A percentile compares a stretch with the other conserved stretches of the same genome.
These are phyloP conservation scores for Operophtera brumata DNA, from an alignment of 2,888 invertebrate species.

Conservation along the genomic window DNA sequence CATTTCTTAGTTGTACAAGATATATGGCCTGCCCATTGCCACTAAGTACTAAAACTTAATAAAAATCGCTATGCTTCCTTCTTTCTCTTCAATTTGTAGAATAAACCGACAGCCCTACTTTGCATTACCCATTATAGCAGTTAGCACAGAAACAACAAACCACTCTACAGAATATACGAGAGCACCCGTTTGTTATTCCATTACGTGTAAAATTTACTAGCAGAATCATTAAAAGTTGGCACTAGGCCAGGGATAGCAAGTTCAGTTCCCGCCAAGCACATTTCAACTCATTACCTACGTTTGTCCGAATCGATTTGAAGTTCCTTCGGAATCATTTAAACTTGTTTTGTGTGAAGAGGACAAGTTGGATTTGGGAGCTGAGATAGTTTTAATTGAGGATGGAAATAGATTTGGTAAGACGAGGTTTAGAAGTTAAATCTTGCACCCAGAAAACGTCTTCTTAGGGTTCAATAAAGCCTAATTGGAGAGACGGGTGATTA, in stretches of 20 bases:
- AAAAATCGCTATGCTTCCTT: no score
- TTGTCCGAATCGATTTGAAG: conserved; percentile 49
- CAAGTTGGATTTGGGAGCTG: background rate
- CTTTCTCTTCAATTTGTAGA: background rate
- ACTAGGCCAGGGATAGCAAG: conserved; percentile 43
- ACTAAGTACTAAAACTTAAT: no score
- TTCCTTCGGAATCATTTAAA: conserved; percentile 43
- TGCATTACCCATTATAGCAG: conserved; percentile 14
- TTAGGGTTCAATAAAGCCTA: no score
- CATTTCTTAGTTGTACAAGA: no score
- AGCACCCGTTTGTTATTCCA: conserved; percentile 59
- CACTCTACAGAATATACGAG: conserved; percentile 29
- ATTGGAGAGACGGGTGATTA: no score
- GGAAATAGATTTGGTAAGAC: background rate
- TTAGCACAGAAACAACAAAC: conserved; percentile 20
- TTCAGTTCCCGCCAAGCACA: conserved; percentile 47
- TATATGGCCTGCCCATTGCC: no score
- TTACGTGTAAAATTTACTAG: conserved; percentile 62
- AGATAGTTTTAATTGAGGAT: conserved; percentile 8
- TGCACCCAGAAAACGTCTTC: background rate
- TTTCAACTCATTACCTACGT: conserved; percentile 47
- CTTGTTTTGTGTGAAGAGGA: conserved; percentile 31
- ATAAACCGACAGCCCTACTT: conserved; percentile 1
- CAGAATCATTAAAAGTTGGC: conserved; percentile 67
- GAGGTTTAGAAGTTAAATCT: background rate